These are phyloP conservation scores for Marronus borbonicus DNA, from an alignment of 2,888 invertebrate genomes.

Conservation along the genomic window DNA sequence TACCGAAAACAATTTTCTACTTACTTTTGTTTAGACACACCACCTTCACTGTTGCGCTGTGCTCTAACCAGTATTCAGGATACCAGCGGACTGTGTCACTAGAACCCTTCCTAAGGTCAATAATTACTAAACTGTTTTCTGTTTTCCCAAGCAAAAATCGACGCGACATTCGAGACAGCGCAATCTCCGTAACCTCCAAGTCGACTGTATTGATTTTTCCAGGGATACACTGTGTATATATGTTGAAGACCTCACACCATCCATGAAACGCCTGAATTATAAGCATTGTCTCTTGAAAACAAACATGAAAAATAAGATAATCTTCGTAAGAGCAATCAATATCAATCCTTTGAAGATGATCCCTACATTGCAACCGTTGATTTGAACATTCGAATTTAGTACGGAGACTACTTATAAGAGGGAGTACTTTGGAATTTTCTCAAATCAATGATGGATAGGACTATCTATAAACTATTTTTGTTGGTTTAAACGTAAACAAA, in stretches of 20 bases:
- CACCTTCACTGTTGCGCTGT: not conserved
- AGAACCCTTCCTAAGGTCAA: slow-evolving; percentile 29
- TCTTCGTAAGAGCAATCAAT: too few species aligned
- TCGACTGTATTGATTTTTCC: slow-evolving; percentile 32
- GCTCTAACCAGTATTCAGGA: not conserved
- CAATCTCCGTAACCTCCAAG: slow-evolving; percentile 21
- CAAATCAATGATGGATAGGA: too few species aligned
- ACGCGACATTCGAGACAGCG: slow-evolving; percentile 23
- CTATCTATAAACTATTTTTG: too few species aligned
- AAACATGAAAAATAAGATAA: too few species aligned
- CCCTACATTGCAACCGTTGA: too few species aligned
- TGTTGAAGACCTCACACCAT: not conserved
- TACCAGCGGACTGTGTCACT: slow-evolving; percentile 34
- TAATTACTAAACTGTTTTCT: slow-evolving; percentile 36
- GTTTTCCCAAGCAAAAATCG: slow-evolving; percentile 6
- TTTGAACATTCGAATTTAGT: too few species aligned
- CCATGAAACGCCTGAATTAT: too few species aligned
- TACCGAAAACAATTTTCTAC: not conserved
- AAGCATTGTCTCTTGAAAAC: too few species aligned
- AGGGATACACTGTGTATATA: not conserved
- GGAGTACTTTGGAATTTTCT: too few species aligned
- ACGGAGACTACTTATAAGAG: too few species aligned
- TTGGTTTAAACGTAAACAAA: too few species aligned
- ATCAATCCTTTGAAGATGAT: too few species aligned
- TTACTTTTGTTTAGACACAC: not conserved